Evolutionary conservation across 64 coral and sea anemone genomes (phyloP).

Genomic region (Exaiptasia diaphana): DNA sequence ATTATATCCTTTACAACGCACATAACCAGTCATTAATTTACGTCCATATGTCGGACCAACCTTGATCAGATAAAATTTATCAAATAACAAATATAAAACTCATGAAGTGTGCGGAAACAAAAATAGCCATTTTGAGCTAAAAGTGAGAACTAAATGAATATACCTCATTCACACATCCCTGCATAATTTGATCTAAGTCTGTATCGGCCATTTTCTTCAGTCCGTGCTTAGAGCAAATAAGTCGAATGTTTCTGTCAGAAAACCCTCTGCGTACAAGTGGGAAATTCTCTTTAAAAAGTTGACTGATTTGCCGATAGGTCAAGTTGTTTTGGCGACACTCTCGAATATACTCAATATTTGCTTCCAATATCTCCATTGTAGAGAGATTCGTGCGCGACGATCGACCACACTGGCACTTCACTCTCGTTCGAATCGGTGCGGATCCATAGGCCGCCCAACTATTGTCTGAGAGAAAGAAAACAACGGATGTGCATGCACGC

Average conservation of each 20-base stretch:
- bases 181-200: slow-evolving; percentile 34
- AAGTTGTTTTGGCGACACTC: neutral
- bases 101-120: neutral
- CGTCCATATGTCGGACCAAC: slow-evolving; percentile 57
- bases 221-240: slow-evolving; percentile 51
- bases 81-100: too few relatives aligned
- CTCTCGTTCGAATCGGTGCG: too few relatives aligned
- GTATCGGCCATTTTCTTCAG: slow-evolving; percentile 27
- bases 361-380: too few relatives aligned
- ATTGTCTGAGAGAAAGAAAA: too few relatives aligned
- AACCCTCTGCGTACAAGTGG: slow-evolving; percentile 36
- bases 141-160: neutral
- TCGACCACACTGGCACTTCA: too few relatives aligned
- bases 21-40: slow-evolving; percentile 57
- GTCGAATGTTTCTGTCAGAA: slow-evolving; percentile 42
- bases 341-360: slow-evolving; percentile 3
- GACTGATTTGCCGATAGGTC: neutral
- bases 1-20: slow-evolving; percentile 25
- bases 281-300: neutral
- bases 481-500: too few relatives aligned
- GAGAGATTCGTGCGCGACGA: too few relatives aligned
- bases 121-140: neutral
- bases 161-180: slow-evolving; percentile 39
- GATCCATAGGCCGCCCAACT: too few relatives aligned
- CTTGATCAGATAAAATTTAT: too few relatives aligned